These are phyloP conservation scores for Campoplex nolae DNA, from an alignment of 2,888 invertebrate genomes.

Conservation along the genomic window DNA sequence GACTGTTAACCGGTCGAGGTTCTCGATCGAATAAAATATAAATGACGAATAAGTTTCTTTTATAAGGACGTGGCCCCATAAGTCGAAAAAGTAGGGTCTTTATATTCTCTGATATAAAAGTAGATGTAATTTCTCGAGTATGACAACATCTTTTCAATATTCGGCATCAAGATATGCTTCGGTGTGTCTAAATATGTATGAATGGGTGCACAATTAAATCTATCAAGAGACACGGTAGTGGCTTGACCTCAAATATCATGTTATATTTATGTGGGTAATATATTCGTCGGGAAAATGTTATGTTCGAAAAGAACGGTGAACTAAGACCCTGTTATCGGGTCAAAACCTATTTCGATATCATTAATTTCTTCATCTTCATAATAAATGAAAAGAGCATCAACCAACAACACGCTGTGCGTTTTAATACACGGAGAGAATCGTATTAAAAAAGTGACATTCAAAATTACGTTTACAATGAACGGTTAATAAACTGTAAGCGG, in stretches of 20 bases:
- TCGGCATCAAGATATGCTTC: too few species aligned
- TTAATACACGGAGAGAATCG: too few species aligned
- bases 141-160: neutral
- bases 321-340: constrained; percentile 9
- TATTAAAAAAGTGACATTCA: too few species aligned
- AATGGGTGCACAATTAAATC: neutral
- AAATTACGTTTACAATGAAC: too few species aligned
- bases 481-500: too few species aligned
- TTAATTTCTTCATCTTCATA: too few species aligned
- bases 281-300: neutral
- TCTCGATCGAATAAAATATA: neutral
- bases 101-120: too few species aligned
- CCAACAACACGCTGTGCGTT: too few species aligned
- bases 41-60: neutral
- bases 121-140: too few species aligned
- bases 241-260: too few species aligned
- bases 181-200: neutral
- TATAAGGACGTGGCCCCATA: neutral
- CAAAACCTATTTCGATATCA: too few species aligned
- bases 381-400: too few species aligned
- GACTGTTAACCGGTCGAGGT: neutral
- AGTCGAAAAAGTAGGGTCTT: neutral
- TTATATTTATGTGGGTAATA: neutral
- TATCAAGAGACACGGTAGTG: neutral
- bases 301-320: neutral